Evolutionary conservation across 2,797 vertebrate species (phyloP).

Genomic region (Pterois miles): DNA sequence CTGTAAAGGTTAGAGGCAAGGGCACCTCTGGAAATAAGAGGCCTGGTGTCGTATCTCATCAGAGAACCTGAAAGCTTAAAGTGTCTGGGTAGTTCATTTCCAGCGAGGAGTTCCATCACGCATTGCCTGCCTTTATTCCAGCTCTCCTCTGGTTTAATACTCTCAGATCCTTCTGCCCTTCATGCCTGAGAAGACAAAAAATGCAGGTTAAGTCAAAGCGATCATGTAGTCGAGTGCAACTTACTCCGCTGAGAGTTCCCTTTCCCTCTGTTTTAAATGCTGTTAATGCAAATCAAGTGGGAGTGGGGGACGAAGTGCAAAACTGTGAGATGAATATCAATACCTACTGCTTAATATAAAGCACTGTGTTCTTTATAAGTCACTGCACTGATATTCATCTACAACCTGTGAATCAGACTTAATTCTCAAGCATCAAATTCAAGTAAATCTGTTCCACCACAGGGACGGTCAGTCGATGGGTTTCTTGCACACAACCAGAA

Average conservation of each 20-base stretch:
- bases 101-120: constrained; percentile 16
- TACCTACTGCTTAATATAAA: constrained; percentile 45
- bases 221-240: constrained; percentile 64
- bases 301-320: constrained; percentile 60
- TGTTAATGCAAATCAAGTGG: constrained; percentile 75
- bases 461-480: neutral
- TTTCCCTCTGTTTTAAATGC: constrained; percentile 65
- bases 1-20: constrained; percentile 32
- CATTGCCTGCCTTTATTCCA: constrained; percentile 31
- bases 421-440: constrained; percentile 9
- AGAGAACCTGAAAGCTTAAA: constrained; percentile 28
- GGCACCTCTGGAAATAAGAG: constrained; percentile 27
- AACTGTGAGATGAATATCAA: constrained; percentile 74
- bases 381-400: constrained; percentile 15
- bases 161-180: constrained; percentile 64
- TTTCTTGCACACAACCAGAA: no score
- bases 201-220: constrained; percentile 61
- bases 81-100: constrained; percentile 49
- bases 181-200: constrained; percentile 60
- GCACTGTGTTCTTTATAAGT: constrained; percentile 3
- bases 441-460: neutral
- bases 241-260: constrained; percentile 52
- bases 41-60: constrained; percentile 36
- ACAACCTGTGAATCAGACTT: constrained; percentile 5
- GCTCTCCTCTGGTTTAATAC: constrained; percentile 36